Percentiles rank a stretch among this genome's conserved stretches.
These are phyloP conservation scores for Anthopleura xanthogrammica DNA, from an alignment of 92 coral and sea anemone genomes.

Conservation along the genomic window DNA sequence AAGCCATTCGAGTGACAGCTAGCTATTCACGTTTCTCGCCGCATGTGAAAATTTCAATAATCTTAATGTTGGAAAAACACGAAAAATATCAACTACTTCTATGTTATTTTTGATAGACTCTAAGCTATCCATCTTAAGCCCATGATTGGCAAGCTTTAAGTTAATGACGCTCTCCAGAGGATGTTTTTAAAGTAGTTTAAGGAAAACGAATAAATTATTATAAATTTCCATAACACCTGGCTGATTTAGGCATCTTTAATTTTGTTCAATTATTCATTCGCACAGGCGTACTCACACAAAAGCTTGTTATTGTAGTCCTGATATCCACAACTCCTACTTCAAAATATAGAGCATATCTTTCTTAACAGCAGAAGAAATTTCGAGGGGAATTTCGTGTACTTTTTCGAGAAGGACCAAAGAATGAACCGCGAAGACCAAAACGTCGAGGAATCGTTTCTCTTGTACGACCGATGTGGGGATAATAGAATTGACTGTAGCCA, in stretches of 20 bases:
- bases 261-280: constrained; percentile 2
- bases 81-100: background rate
- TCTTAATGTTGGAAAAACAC: background rate
- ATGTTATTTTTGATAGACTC: background rate
- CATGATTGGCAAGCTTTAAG: background rate
- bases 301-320: background rate
- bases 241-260: background rate
- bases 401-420: background rate
- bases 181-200: background rate
- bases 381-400: background rate
- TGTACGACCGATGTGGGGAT: constrained; percentile 93
- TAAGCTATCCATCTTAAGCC: background rate
- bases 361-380: background rate
- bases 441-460: constrained; percentile 72
- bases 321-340: background rate
- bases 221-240: constrained; percentile 30
- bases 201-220: background rate
- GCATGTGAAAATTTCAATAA: background rate
- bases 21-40: too few species aligned
- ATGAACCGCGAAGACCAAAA: constrained; percentile 43
- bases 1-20: background rate
- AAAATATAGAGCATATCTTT: background rate
- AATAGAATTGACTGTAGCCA: constrained; percentile 75
- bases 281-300: background rate
- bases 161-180: background rate